Percentiles rank a stretch among this genome's conserved stretches.
Conservation (phyloP, 2,797 vertebrate genomes). For the Glyptemys insculpta region DNA sequence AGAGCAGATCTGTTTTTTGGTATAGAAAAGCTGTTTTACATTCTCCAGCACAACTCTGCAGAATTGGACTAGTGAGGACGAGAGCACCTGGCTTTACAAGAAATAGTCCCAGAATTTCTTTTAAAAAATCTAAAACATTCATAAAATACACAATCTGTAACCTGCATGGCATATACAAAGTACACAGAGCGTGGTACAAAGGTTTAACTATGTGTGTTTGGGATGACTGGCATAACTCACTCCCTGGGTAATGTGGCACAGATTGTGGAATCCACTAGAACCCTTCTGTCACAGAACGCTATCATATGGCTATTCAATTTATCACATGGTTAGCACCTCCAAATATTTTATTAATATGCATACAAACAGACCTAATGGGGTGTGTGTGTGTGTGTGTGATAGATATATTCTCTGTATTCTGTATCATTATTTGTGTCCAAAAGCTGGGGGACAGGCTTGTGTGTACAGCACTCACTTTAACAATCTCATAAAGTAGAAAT, state of each 20-base stretch:
- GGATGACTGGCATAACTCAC: neutral
- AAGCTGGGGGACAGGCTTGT: neutral
- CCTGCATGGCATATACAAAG: neutral
- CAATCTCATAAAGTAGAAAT: constrained; percentile 9
- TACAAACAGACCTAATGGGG: neutral
- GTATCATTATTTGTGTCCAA: neutral
- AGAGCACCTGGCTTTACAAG: neutral
- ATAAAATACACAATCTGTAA: neutral
- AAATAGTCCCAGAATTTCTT: neutral
- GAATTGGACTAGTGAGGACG: neutral
- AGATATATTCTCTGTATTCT: neutral
- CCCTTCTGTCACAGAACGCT: neutral
- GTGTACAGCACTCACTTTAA: constrained; percentile 12
- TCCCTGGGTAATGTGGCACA: neutral
- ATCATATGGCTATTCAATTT: fast-evolving
- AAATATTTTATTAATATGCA: neutral
- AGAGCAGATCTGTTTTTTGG: neutral
- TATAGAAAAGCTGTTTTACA: neutral
- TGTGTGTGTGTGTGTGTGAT: neutral
- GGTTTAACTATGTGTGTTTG: neutral
- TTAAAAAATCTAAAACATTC: neutral
- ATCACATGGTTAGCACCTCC: fast-evolving
- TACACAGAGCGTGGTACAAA: neutral
- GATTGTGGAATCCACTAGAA: neutral
- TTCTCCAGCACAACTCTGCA: neutral